Conservation (phyloP, 2,113 vertebrate species). For the Ardeotis arabs region DNA sequence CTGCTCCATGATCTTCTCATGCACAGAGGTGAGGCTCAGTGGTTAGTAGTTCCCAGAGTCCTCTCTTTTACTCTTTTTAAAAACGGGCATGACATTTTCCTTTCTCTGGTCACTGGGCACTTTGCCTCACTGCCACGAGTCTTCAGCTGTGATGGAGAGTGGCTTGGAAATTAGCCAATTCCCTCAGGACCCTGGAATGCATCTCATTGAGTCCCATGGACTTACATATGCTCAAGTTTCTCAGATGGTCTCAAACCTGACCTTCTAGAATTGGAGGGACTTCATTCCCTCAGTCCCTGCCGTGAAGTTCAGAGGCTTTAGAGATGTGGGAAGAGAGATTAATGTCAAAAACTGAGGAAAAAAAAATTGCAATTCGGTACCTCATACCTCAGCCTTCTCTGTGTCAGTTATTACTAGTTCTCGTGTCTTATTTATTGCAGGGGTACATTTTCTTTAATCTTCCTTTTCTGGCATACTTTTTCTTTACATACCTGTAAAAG, state of each 20-base stretch:
- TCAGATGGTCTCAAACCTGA: background rate
- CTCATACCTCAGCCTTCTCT: background rate
- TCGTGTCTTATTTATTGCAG: background rate
- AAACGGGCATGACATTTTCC: background rate
- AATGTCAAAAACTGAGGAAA: background rate
- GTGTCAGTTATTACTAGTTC: background rate
- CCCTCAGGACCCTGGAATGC: background rate
- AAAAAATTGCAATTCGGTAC: background rate
- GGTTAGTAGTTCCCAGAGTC: background rate
- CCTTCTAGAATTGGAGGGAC: background rate
- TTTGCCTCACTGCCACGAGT: background rate
- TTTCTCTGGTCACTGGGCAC: background rate
- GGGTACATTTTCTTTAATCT: too few relatives aligned
- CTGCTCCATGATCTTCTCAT: background rate
- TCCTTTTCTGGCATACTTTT: background rate
- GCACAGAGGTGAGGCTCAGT: background rate
- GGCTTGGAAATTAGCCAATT: background rate
- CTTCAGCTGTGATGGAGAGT: background rate
- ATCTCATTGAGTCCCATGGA: background rate
- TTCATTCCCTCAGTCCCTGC: background rate
- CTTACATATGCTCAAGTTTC: background rate
- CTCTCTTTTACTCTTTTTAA: background rate
- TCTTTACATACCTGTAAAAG: background rate
- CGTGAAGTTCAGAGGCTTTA: background rate
- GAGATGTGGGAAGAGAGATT: background rate